Conservation (phyloP, 2,113 vertebrate genomes). For the Ginglymostoma cirratum region DNA sequence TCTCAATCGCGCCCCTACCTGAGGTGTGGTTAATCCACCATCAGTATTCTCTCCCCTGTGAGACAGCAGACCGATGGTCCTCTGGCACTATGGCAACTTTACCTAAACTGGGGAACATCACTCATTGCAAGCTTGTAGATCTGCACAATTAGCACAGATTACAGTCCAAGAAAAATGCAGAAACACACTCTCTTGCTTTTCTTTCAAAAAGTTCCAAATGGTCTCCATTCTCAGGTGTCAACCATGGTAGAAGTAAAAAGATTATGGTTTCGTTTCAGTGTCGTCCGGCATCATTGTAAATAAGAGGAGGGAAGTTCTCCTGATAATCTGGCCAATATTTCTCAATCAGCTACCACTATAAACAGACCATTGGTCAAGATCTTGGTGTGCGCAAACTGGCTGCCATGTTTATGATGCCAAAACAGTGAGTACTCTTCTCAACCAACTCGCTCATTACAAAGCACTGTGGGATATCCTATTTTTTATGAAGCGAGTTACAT, state of each 20-base stretch:
- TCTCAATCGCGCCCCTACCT: too few relatives aligned
- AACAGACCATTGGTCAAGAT: background rate
- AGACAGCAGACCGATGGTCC: too few relatives aligned
- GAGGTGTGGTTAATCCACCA: too few relatives aligned
- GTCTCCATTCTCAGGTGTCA: background rate
- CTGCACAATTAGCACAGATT: background rate
- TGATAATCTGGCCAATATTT: background rate
- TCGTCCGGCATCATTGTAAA: background rate
- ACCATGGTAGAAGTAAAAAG: background rate
- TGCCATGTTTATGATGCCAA: background rate
- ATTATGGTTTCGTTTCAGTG: background rate
- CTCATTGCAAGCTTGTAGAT: background rate
- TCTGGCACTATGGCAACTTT: too few relatives aligned
- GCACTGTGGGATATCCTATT: background rate
- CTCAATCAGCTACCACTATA: background rate
- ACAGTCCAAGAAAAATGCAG: background rate
- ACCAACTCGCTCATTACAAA: background rate
- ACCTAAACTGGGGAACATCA: background rate
- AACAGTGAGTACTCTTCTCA: background rate
- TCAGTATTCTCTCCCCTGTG: too few relatives aligned
- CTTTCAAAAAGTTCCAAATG: too few relatives aligned
- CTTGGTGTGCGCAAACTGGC: background rate
- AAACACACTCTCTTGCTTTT: background rate
- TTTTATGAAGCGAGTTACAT: too few relatives aligned
- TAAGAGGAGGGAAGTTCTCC: background rate